Evolutionary conservation across 2,797 vertebrate species (phyloP).

Genomic region (Enteromius unitaeniatus): DNA sequence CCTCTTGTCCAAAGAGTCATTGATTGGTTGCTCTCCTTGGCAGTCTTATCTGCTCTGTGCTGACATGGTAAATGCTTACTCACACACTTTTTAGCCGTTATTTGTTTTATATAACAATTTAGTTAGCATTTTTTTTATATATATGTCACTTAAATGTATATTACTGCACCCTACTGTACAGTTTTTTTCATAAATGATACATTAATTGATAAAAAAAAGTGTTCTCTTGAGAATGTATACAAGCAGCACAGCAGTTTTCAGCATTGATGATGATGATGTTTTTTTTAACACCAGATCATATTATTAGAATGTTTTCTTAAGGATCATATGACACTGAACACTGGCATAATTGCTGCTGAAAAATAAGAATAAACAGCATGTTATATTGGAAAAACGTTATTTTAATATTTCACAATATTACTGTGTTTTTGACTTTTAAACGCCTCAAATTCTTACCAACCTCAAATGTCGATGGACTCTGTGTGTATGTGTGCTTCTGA

Average conservation of each 20-base stretch:
- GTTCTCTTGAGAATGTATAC: not conserved
- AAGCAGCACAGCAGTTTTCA: not conserved
- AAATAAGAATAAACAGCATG: not conserved
- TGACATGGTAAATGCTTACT: not conserved
- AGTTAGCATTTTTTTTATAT: not conserved
- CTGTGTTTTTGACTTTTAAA: not conserved
- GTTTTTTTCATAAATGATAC: not conserved
- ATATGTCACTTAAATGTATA: not conserved
- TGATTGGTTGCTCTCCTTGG: not conserved
- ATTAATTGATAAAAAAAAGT: not conserved
- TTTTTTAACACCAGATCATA: not conserved
- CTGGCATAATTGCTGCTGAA: not conserved
- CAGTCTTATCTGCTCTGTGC: not conserved
- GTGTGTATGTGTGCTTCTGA: constrained; percentile 7
- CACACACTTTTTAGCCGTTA: not conserved
- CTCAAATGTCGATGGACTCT: not conserved
- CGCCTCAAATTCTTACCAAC: not conserved
- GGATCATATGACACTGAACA: not conserved
- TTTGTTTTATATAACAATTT: not conserved
- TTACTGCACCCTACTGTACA: not conserved
- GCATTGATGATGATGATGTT: not conserved
- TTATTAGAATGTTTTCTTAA: not conserved
- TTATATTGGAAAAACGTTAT: not conserved
- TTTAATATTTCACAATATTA: not conserved
- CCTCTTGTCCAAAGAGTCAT: not conserved